Base-by-base conservation (phyloP, 2,888 invertebrate species). In the Lithophane socia region DNA sequence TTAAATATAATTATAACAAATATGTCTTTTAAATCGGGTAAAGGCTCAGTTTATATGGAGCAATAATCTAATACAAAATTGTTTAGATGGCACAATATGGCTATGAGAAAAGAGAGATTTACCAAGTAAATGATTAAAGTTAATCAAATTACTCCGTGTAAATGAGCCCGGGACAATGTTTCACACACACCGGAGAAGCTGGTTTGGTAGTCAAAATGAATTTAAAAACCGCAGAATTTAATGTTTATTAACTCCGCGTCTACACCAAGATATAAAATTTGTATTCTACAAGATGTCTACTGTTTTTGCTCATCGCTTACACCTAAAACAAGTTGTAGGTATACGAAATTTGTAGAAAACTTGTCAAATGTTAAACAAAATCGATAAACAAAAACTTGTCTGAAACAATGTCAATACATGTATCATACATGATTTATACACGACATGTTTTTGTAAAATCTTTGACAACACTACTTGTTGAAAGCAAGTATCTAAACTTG, bases 11-110 rank as follows among this genome's bases (percentile, higher is more conserved):
- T 0, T 47, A 54, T n/a, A 10, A 37, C 29, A 8, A 37, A 52
- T n/a, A 44, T 77, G 24, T 78, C 12, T 78, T 78, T 79, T 49
- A n/a, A 61, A 79, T 54, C 1, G 4, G 2, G 2, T 16, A 16
- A 66, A 29, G 29, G 18, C 10, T 49, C 47, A 65, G 4, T 56
- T 44, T 66, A 79, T 24, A 79, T 18, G 47, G 1, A 54, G 16
- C n/a, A 64, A 42, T 37, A 18, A 42, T 44, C 7, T 9, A 60
- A 29, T 52, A 1, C 21, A 44, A 42, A 1, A 21, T 10, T 21
- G 24, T 16, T 76, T 18, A 13, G 8, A 58, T 64, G 47, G 37
- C 64, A 75, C 56, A 18, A 42, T 76, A 58, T n/a, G 13, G 37
- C 3, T 42, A 29, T 29, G 8, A 24, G 9, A 65, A 42, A 49